A percentile compares a stretch with the other conserved stretches of the same genome.
phyloP scores from a whole-genome alignment of 2,888 invertebrate genomes.

The Euphydryas editha region DNA sequence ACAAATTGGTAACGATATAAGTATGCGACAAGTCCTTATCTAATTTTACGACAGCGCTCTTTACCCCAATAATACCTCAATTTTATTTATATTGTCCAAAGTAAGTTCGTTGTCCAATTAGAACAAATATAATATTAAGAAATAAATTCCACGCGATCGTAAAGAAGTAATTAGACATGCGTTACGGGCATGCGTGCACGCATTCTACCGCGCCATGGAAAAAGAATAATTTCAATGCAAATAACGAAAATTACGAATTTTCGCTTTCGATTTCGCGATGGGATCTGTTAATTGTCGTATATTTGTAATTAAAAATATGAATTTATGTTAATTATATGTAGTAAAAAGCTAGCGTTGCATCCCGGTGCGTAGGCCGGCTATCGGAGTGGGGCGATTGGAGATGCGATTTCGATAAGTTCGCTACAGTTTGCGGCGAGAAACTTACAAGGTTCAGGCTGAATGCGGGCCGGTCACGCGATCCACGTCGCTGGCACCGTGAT shows the following conservation, averaged over 20 bases:
- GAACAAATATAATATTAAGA: conserved; percentile 10
- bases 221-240: conserved; percentile 73
- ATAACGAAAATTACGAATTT: conserved; percentile 73
- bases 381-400: conserved; percentile 49
- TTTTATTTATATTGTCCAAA: neutral
- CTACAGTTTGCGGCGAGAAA: conserved; percentile 55
- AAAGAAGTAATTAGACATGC: conserved; percentile 66
- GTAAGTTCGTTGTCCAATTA: neutral
- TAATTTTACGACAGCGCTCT: neutral
- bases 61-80: neutral
- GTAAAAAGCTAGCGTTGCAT: conserved; percentile 73
- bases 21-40: neutral
- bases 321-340: conserved; percentile 37
- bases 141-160: conserved; percentile 29
- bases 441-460: conserved; percentile 48
- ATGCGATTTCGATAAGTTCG: conserved; percentile 60
- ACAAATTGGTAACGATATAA: neutral
- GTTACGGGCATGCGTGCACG: conserved; percentile 73
- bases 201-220: conserved; percentile 53
- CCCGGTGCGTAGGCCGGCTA: conserved; percentile 51
- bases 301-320: conserved; percentile 52
- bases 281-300: conserved; percentile 66
- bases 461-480: conserved; percentile 57
- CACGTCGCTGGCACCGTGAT: conserved; percentile 36
- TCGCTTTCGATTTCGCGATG: conserved; percentile 65